Evolutionary conservation across 2,113 vertebrate species (phyloP), one percentile per base, ranked within the genome.

Genomic region (Brachyhypopomus gauderio): DNA sequence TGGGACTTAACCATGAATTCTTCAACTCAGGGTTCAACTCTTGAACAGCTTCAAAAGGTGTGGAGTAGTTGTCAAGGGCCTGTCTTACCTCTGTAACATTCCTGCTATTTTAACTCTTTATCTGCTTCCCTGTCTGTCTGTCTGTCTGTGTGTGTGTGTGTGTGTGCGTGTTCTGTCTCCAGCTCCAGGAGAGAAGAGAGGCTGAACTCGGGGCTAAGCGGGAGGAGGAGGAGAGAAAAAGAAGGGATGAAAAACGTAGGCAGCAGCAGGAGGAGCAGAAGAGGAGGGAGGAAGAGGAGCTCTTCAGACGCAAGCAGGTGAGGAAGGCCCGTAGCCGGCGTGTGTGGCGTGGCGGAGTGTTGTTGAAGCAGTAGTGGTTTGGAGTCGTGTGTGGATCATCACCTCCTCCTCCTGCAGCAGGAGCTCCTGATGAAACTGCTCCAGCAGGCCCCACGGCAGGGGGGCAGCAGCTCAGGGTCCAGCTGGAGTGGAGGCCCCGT

Each of bases 21-120:
- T 94, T 95, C 95, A 93, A 95, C 96, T 96, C 96, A 97, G 96
- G 95, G 95, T 96, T 95, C 95, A 94, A 95, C 94, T 93, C 93
- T 97, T 88, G 96, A 97, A 95, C 96, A 96, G 92, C 94, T 96
- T 94, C 96, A 97, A 89, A 97, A 97, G 94, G 96, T 96, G 83
- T 75, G 27, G 22, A 60, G 12, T n/a, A 20, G 30, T 12, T 17
- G 2, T 17, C 12, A 72, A 41, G 1, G 3, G 4, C 14, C 41
- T 72, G 25, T 4, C 16, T 34, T 73, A 8, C 6, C 52, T 17
- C 27, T 56, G 30, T 30, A 30, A 30, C 30, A 3, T 30, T 1
- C 30, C 30, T 30, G 30, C 30, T 1, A 30, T 30, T 30, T 30
- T 30, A 30, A 30, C 30, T 30, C 3, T 30, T 30, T 30, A 30